A percentile compares a stretch with the other conserved stretches of the same genome.
Conservation (phyloP, 2,113 vertebrate genomes). For the Porphyrio hochstetteri region DNA sequence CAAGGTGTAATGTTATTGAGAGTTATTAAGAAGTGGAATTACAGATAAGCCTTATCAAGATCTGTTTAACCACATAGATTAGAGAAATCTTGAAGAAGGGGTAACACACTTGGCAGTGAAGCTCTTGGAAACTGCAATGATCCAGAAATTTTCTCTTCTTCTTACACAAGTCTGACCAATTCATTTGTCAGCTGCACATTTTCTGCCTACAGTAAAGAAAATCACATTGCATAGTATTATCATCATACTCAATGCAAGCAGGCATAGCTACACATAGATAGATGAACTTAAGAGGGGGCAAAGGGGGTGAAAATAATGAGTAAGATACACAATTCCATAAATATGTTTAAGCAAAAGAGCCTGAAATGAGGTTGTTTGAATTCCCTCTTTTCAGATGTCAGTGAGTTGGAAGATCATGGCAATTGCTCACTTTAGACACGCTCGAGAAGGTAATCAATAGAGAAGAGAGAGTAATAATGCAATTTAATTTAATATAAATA, state of each 20-base stretch:
- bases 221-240: background rate
- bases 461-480: background rate
- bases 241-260: background rate
- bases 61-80: background rate
- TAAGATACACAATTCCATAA: background rate
- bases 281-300: background rate
- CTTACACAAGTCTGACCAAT: background rate
- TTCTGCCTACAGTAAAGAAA: background rate
- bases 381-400: background rate
- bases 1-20: background rate
- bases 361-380: background rate
- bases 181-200: background rate
- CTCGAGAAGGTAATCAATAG: background rate
- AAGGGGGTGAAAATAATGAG: background rate
- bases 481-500: conserved; percentile 34
- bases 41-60: background rate
- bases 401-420: background rate
- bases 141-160: background rate
- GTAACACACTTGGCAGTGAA: background rate
- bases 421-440: background rate
- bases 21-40: background rate
- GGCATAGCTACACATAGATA: background rate
- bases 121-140: background rate
- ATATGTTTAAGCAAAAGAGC: background rate
- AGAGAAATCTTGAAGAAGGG: background rate